Conservation (phyloP, 2,797 vertebrate species). For the Sciurus carolinensis region DNA sequence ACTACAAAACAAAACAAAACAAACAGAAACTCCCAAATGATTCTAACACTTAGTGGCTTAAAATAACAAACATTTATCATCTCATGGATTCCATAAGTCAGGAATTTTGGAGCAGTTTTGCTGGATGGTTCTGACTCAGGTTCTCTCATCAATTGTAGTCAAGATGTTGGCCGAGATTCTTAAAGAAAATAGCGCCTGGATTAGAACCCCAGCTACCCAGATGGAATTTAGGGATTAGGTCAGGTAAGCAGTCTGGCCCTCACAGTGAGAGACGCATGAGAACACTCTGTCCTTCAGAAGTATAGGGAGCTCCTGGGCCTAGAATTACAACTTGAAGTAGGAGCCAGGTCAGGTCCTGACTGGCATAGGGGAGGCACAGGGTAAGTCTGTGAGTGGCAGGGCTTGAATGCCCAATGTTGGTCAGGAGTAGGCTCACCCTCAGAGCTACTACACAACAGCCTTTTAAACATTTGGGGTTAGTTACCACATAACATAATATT, state of each 20-base stretch:
- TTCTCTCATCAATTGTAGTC: not conserved
- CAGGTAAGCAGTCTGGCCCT: not conserved
- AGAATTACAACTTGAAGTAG: not conserved
- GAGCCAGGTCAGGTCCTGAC: not conserved
- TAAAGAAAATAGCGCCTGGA: not conserved
- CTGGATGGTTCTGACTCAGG: not conserved
- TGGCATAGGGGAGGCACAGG: no score
- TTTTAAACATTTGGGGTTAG: not conserved
- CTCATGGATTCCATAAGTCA: not conserved
- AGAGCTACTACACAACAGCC: not conserved
- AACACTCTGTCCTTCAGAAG: not conserved
- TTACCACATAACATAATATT: not conserved
- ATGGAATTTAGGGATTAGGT: not conserved
- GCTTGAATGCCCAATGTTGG: not conserved
- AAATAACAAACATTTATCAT: not conserved
- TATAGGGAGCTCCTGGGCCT: not conserved
- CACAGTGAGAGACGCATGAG: not conserved
- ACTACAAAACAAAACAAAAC: no score
- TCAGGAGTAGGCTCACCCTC: not conserved
- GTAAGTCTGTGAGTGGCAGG: not conserved
- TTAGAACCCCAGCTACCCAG: not conserved
- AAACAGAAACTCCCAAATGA: no score
- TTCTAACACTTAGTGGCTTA: not conserved
- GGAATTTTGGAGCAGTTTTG: not conserved
- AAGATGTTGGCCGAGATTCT: not conserved